Evolutionary conservation across 1,140 invertebrate genomes (phyloP).

Genomic region (Cyclargus thomasi): DNA sequence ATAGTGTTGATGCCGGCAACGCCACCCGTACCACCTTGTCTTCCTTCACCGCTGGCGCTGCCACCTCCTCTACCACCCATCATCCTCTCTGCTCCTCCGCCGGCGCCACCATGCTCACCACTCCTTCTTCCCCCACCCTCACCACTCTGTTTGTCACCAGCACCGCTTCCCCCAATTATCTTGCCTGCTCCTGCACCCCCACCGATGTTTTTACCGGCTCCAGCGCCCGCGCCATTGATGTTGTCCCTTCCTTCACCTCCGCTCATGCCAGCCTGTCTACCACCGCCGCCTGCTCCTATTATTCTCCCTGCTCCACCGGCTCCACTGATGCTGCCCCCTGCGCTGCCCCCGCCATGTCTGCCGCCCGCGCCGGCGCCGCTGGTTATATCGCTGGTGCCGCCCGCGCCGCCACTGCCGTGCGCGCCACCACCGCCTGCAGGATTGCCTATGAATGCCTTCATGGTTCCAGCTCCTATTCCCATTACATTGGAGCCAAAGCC

Average conservation of each 20-base stretch:
- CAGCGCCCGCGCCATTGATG: conserved; percentile 23
- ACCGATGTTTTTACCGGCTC: conserved; percentile 26
- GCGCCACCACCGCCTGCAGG: conserved; percentile 38
- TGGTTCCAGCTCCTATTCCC: conserved; percentile 52
- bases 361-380: conserved; percentile 38
- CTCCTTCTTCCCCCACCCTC: conserved; percentile 21
- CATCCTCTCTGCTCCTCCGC: conserved; percentile 31
- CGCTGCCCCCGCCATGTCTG: conserved; percentile 24
- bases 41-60: conserved; percentile 25
- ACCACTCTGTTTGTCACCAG: conserved; percentile 18
- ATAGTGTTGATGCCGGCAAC: conserved; percentile 47
- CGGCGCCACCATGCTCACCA: conserved; percentile 23
- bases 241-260: conserved; percentile 29
- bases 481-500: conserved; percentile 54
- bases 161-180: conserved; percentile 23
- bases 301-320: conserved; percentile 27
- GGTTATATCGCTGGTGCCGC: conserved; percentile 45
- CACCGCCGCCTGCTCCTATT: conserved; percentile 28
- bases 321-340: conserved; percentile 22
- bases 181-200: conserved; percentile 27
- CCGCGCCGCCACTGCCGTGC: conserved; percentile 31
- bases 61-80: conserved; percentile 26
- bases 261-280: conserved; percentile 22
- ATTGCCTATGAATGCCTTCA: conserved; percentile 51
- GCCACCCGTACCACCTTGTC: conserved; percentile 29